Conservation (phyloP, 1,140 invertebrate genomes). For the Drosophila sucinea region DNA sequence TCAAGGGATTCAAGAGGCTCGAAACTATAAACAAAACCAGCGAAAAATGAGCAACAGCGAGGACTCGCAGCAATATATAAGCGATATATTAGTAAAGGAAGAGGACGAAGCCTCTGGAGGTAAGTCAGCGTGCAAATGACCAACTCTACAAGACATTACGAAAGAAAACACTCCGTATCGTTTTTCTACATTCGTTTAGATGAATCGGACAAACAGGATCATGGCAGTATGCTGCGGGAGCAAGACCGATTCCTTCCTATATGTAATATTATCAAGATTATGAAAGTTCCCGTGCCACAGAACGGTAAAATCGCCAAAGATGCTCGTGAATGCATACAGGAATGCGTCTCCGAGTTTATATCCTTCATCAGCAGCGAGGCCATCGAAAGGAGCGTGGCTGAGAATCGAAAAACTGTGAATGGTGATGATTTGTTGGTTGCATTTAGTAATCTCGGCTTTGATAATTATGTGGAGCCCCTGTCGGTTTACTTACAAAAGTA, state of each 20-base stretch:
- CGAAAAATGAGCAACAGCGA: conserved; percentile 74
- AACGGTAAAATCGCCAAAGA: conserved; percentile 99
- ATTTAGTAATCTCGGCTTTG: conserved; percentile 98
- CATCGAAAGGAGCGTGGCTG: conserved; percentile 97
- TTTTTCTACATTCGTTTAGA: conserved; percentile 35
- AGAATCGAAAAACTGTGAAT: conserved; percentile 99
- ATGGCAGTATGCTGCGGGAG: conserved; percentile 86
- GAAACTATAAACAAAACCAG: conserved; percentile 9
- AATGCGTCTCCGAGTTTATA: conserved; percentile 99
- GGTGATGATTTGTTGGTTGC: conserved; percentile 99
- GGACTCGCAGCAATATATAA: conserved; percentile 73
- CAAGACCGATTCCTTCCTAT: conserved; percentile 98
- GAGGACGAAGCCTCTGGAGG: conserved; percentile 73
- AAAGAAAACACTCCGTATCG: neutral
- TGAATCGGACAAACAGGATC: conserved; percentile 73
- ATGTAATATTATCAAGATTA: conserved; percentile 99
- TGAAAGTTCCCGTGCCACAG: conserved; percentile 98
- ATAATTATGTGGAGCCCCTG: conserved; percentile 98
- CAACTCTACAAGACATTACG: neutral
- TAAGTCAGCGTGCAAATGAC: conserved; percentile 15
- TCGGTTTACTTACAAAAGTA: conserved; percentile 99
- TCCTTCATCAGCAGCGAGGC: conserved; percentile 99
- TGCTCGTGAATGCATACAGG: conserved; percentile 99
- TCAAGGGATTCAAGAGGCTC: neutral
- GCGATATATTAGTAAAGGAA: conserved; percentile 69